Conservation (phyloP, 2,113 vertebrate species). For the Pristiophorus japonicus region DNA sequence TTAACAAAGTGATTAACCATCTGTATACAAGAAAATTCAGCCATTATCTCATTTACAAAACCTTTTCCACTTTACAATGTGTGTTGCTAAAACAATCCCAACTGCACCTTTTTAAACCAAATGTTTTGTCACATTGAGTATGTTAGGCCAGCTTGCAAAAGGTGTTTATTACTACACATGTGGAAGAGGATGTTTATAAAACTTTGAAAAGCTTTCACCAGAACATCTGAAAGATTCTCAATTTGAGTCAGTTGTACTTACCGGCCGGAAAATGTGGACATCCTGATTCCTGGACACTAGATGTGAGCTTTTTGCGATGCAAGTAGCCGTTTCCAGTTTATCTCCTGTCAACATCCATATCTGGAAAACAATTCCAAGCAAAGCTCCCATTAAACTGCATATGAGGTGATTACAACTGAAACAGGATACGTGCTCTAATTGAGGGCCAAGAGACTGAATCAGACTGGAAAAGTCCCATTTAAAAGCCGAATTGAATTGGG, state of each 20-base stretch:
- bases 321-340: conserved; percentile 93
- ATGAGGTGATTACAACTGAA: not conserved
- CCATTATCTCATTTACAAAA: not conserved
- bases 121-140: not conserved
- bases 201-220: not conserved
- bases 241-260: conserved; percentile 48
- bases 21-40: not conserved
- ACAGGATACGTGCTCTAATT: not conserved
- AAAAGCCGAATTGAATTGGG: too few relatives aligned
- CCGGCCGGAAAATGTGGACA: conserved; percentile 84
- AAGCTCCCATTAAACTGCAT: not conserved
- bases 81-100: not conserved
- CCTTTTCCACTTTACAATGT: not conserved
- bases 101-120: not conserved
- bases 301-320: conserved; percentile 94
- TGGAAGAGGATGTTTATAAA: not conserved
- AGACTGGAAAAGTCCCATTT: not conserved
- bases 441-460: not conserved
- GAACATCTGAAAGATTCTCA: not conserved
- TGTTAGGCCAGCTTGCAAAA: not conserved
- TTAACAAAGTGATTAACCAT: not conserved
- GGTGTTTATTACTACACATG: not conserved
- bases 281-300: conserved; percentile 86
- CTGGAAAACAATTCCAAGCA: conserved; percentile 50
- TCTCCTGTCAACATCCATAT: conserved; percentile 98